Base-by-base conservation (phyloP, 1,140 invertebrate species). In the Dendrolimus kikuchii region DNA sequence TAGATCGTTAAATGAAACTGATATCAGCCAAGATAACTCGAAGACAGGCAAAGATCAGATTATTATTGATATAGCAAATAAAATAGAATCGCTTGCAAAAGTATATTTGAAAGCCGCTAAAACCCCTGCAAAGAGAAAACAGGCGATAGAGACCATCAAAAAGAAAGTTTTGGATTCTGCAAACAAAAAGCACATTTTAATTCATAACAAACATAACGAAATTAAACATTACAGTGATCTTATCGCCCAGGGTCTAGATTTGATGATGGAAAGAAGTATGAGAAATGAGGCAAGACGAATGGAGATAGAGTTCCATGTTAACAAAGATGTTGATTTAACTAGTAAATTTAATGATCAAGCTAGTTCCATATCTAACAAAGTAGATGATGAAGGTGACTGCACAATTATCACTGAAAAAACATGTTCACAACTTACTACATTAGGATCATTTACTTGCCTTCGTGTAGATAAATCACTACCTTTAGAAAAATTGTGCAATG, bases 401-500 rank as follows among this genome's bases (percentile, higher is more conserved):
- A 9, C 53, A 45, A 48, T 57, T 39, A 36, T 53, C 46, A 23
- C 60, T 23, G 51, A 62, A 37, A 52, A 52, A 39, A 65, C 58
- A 44, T 83, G 80, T 59, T 9, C 46, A 5, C 51, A 67, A n/a
- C 68, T 80, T 39, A 59, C 69, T 59, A 51, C 54, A 42, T 61
- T 81, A 48, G 68, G 68, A 46, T 59, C 47, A 46, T 51, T 77
- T 23, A 67, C 53, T 47, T 84, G 81, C 59, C 40, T 48, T 43
- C 58, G 66, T 42, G 65, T 63, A 41, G 60, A 67, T 42, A 59
- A 39, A 37, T 49, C 40, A 37, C 43, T 81, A 50, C 46, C 60
- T n/a, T 51, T 79, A 40, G 59, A 64, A 39, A 59, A 75, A 49
- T 53, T 84, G n/a, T 84, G 81, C 55, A 55, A 84, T 58, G 70